Evolutionary conservation across 2,888 invertebrate genomes (phyloP).

Genomic region (Hermaeophaga mercurialis): DNA sequence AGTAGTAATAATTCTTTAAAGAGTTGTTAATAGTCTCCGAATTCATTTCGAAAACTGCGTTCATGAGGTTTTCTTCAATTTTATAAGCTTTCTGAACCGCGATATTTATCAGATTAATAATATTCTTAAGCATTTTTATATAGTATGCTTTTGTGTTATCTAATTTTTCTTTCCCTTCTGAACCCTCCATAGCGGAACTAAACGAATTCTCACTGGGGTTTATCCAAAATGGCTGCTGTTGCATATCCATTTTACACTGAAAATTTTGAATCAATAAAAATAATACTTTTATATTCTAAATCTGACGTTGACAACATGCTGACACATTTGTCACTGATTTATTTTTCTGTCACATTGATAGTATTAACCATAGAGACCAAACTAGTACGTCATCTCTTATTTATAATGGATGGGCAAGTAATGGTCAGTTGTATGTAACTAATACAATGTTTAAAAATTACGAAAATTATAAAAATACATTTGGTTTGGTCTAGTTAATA

Average conservation of each 20-base stretch:
- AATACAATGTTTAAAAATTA: too few relatives aligned
- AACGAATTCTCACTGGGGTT: background rate
- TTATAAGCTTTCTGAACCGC: constrained; percentile 10
- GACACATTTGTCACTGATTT: too few relatives aligned
- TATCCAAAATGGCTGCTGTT: constrained; percentile 3
- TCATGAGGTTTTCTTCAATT: constrained; percentile 8
- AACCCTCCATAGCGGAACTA: background rate
- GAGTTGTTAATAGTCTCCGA: constrained; percentile 2
- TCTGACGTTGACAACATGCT: background rate
- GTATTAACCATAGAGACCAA: too few relatives aligned
- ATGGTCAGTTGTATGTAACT: too few relatives aligned
- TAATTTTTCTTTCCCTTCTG: constrained; percentile 7
- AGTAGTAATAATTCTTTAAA: constrained; percentile 13
- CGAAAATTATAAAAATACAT: too few relatives aligned
- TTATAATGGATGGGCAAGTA: too few relatives aligned
- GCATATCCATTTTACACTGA: constrained; percentile 1
- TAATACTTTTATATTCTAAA: background rate
- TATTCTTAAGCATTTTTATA: constrained; percentile 4
- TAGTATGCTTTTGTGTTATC: constrained; percentile 13
- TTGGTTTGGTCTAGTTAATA: too few relatives aligned
- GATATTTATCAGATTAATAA: constrained; percentile 4
- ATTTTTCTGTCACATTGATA: too few relatives aligned
- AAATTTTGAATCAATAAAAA: background rate
- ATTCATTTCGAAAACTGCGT: constrained; percentile 12
- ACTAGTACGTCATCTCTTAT: too few relatives aligned